phyloP scores from a whole-genome alignment of 2,113 vertebrate genomes.

The Montifringilla adamsi region DNA sequence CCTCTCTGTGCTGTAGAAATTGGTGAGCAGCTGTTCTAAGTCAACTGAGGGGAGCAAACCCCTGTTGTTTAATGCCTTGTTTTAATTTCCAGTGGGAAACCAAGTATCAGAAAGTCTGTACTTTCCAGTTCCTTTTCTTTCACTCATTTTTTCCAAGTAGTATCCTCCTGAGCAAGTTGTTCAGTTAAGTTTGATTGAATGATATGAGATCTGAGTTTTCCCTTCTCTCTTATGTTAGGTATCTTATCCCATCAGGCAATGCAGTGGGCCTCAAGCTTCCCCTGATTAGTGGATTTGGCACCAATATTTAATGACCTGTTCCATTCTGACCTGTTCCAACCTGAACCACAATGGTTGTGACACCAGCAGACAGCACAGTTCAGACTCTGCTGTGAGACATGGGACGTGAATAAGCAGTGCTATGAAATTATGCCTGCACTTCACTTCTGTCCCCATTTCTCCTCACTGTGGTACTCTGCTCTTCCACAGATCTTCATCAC shows the following conservation, averaged over 20 bases:
- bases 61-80: slow-evolving; percentile 69
- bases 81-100: slow-evolving; percentile 75
- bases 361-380: neutral
- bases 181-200: neutral
- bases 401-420: accelerated
- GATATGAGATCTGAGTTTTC: neutral
- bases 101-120: slow-evolving; percentile 54
- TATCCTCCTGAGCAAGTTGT: neutral
- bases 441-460: neutral
- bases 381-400: neutral
- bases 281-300: neutral
- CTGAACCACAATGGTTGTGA: neutral
- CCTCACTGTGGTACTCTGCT: neutral
- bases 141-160: neutral
- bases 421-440: neutral
- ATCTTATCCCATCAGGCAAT: neutral
- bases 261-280: accelerated
- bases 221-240: neutral
- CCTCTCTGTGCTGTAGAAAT: slow-evolving; percentile 37
- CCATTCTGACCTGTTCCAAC: neutral
- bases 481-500: neutral
- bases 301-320: neutral
- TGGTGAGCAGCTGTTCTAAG: slow-evolving; percentile 72
- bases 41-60: slow-evolving; percentile 52
- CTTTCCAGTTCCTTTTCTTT: neutral